A percentile compares a stretch with the other conserved stretches of the same genome.
phyloP scores from a whole-genome alignment of 2,888 invertebrate species.

The Himalopsyche anomala region DNA sequence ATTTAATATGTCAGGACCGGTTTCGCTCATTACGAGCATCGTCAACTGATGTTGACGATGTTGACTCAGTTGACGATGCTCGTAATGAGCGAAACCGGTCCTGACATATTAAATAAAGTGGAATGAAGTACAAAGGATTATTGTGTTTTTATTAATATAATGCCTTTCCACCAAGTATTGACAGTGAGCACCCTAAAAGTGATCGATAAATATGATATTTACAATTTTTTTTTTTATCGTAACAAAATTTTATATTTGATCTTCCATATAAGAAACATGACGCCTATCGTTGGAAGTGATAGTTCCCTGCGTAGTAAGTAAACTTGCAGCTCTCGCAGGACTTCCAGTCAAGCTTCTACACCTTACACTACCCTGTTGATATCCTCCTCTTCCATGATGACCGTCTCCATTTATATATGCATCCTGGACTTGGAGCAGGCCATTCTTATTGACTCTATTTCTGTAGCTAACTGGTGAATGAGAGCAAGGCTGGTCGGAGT shows the following conservation, averaged over 20 bases:
- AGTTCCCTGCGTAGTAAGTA: conserved; percentile 62
- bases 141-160: too few relatives aligned
- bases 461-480: neutral
- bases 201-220: too few relatives aligned
- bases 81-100: too few relatives aligned
- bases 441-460: conserved; percentile 17
- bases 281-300: conserved; percentile 58
- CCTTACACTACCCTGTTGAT: conserved; percentile 13
- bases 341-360: conserved; percentile 48
- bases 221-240: neutral
- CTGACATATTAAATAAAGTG: too few relatives aligned
- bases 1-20: too few relatives aligned
- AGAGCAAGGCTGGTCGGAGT: conserved; percentile 37
- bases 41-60: too few relatives aligned
- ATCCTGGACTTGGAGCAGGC: conserved; percentile 3
- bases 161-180: too few relatives aligned
- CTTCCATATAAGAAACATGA: conserved; percentile 62
- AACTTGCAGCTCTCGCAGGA: conserved; percentile 62
- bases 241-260: conserved; percentile 59
- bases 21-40: too few relatives aligned
- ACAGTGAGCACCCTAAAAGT: too few relatives aligned
- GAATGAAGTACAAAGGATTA: too few relatives aligned
- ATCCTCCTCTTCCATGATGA: conserved; percentile 49
- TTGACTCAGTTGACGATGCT: too few relatives aligned
- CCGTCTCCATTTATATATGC: conserved; percentile 4